Conservation (phyloP, 2,797 vertebrate genomes). For the Pseudotriccus pelzelni region DNA sequence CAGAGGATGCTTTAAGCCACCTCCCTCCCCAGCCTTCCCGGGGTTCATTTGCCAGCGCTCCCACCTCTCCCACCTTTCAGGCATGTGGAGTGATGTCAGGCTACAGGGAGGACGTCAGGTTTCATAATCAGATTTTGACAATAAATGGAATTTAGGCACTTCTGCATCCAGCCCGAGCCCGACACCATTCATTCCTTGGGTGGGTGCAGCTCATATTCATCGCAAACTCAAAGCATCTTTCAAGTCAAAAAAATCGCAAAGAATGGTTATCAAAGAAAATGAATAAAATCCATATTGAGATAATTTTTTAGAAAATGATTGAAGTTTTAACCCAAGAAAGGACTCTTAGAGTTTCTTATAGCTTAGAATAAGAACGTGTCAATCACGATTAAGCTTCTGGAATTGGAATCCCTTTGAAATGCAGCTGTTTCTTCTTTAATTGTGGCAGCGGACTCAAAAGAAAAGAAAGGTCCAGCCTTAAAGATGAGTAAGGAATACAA, state of each 20-base stretch:
- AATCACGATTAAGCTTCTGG: slow-evolving; percentile 88
- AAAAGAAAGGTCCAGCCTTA: slow-evolving; percentile 86
- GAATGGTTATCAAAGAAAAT: slow-evolving; percentile 86
- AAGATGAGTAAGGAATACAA: slow-evolving; percentile 88
- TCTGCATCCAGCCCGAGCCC: slow-evolving; percentile 49
- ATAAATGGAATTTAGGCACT: slow-evolving; percentile 72
- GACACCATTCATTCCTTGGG: slow-evolving; percentile 67
- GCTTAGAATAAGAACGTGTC: slow-evolving; percentile 87
- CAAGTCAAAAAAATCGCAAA: slow-evolving; percentile 77
- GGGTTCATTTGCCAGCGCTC: neutral
- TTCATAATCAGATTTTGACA: slow-evolving; percentile 79
- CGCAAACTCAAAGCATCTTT: slow-evolving; percentile 79
- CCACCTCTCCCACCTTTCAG: slow-evolving; percentile 49
- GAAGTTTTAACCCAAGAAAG: slow-evolving; percentile 89
- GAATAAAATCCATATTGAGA: slow-evolving; percentile 88
- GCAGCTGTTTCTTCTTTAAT: slow-evolving; percentile 91
- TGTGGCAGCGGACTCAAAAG: slow-evolving; percentile 83
- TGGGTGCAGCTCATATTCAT: slow-evolving; percentile 73
- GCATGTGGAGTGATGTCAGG: slow-evolving; percentile 50
- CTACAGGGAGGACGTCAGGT: slow-evolving; percentile 55
- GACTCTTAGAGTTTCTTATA: slow-evolving; percentile 86
- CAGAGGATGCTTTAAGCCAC: neutral
- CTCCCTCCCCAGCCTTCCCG: slow-evolving; percentile 27
- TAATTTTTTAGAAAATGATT: slow-evolving; percentile 89
- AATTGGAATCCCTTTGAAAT: slow-evolving; percentile 89